These are phyloP conservation scores for Sinhomidia bicolor DNA, from an alignment of 2,888 invertebrate species.

Conservation along the genomic window DNA sequence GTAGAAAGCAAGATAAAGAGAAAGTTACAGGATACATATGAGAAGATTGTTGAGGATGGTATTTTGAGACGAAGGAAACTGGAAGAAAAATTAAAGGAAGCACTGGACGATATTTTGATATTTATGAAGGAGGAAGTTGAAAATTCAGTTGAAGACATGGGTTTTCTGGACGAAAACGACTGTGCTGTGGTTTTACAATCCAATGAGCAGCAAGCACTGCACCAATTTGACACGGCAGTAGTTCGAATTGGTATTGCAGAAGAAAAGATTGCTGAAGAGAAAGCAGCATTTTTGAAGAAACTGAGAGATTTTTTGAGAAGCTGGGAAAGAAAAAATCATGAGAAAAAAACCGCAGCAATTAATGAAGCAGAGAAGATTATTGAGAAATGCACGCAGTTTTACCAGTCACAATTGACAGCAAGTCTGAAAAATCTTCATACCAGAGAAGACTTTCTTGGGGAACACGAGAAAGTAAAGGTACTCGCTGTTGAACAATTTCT, in stretches of 20 bases:
- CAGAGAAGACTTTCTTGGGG: background rate
- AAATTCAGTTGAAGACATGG: background rate
- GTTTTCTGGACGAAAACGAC: background rate
- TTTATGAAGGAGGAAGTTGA: background rate
- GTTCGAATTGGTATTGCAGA: background rate
- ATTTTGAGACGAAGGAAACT: background rate
- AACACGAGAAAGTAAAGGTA: background rate
- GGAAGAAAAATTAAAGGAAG: background rate
- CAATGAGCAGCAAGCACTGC: background rate
- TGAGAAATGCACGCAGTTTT: no score
- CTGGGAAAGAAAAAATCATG: no score
- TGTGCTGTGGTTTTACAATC: no score
- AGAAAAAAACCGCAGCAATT: no score
- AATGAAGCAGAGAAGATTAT: background rate
- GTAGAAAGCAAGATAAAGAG: background rate
- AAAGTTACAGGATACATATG: background rate
- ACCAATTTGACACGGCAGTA: background rate
- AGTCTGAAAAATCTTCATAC: background rate
- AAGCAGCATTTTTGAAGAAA: background rate
- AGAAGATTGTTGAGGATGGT: background rate
- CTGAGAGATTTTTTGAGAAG: no score
- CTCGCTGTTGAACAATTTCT: constrained; percentile 12
- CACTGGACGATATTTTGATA: background rate
- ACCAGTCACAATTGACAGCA: no score
- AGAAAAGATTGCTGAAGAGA: background rate